Evolutionary conservation across 2,888 invertebrate species (phyloP), one percentile per base, ranked within the genome.

Genomic region (Hipparchia sbordonii): DNA sequence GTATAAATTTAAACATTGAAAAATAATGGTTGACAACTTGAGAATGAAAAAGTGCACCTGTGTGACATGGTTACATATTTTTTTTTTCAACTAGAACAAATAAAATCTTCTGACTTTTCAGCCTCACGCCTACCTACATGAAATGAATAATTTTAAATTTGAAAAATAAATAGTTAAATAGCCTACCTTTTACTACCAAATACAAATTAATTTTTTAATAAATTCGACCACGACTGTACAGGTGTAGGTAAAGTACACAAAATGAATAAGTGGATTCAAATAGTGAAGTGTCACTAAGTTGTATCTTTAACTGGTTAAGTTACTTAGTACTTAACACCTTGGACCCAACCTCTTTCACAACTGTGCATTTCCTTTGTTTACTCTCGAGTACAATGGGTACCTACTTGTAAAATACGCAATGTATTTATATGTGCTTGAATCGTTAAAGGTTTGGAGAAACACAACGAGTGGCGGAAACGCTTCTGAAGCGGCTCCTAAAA

Each of bases 261-360:
- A 59, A 63, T 63, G 63, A 12, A 33, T 61, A 61, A 61, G 61
- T 69, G 61, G 69, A 60, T 69, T 69, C 79, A 80, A 71, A 78
- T 77, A 77, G 78, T 78, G 77, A 82, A 80, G 72, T 76, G 72
- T 70, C 71, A 72, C 70, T 67, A 73, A 74, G 56, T 72, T 74
- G 73, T 74, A 71, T 70, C 80, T 76, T 78, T 76, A 82, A 69
- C 65, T 74, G 63, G 67, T 78, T 81, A 82, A 82, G 84, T 83
- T 84, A 83, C 80, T 83, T 84, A 83, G 81, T 83, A 83, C 83
- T 86, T 86, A 86, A 82, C 84, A 80, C 79, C 79, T 79, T 77
- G 66, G 73, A 69, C 72, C 72, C 77, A 76, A 80, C 78, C 74
- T 79, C 78, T 87, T 87, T 81, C 85, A 77, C 83, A 85, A 85